Evolutionary conservation across 2,888 invertebrate genomes (phyloP).

Genomic region (Ennomos fuscantarius): DNA sequence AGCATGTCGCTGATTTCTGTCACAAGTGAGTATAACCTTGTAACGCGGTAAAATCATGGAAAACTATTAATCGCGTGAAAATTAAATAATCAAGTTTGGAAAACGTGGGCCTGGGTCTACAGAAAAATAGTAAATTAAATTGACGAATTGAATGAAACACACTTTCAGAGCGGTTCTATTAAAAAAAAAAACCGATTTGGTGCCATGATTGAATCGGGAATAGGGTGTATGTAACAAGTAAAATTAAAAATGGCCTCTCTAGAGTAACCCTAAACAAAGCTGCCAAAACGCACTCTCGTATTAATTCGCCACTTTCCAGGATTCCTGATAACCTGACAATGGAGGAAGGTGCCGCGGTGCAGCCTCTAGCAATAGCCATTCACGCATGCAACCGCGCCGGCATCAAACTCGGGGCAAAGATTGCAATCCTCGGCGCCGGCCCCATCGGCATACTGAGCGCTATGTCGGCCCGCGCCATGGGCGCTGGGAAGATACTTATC

Average conservation of each 20-base stretch:
- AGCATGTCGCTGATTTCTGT: conserved; percentile 95
- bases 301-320: conserved; percentile 68
- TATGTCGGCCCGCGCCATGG: conserved; percentile 93
- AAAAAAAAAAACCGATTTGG: too few relatives aligned
- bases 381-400: conserved; percentile 95
- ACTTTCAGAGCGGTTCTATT: too few relatives aligned
- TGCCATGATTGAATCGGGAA: too few relatives aligned
- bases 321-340: conserved; percentile 94
- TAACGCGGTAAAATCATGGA: background rate
- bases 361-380: conserved; percentile 97
- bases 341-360: conserved; percentile 97
- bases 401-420: conserved; percentile 88
- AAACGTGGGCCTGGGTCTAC: too few relatives aligned
- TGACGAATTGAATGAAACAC: too few relatives aligned
- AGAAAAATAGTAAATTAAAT: too few relatives aligned
- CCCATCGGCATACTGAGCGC: conserved; percentile 94
- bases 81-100: too few relatives aligned
- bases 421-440: conserved; percentile 92
- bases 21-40: conserved; percentile 86
- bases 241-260: too few relatives aligned
- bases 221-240: too few relatives aligned
- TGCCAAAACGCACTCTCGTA: too few relatives aligned
- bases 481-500: conserved; percentile 90
- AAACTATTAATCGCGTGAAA: background rate
- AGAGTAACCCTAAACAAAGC: too few relatives aligned